A percentile compares a stretch with the other conserved stretches of the same genome.
Conservation (phyloP, 2,888 invertebrate species). For the Kryphioiulus occultus region DNA sequence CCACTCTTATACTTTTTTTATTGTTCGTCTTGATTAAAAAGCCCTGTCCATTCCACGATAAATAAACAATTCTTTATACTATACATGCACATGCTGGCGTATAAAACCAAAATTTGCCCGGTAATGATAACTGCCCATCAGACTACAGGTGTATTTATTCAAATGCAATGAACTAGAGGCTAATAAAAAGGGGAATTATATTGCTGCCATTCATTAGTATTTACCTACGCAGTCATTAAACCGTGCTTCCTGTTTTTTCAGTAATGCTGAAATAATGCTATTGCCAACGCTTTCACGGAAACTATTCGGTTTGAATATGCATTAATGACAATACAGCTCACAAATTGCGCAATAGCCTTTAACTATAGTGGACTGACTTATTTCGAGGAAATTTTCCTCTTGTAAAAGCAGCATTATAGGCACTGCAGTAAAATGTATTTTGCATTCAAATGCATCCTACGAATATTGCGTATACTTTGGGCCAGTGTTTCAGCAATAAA, state of each 20-base stretch:
- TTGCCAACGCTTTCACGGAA: not conserved
- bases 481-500: not conserved
- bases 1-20: no score
- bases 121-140: not conserved
- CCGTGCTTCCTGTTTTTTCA: not conserved
- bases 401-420: not conserved
- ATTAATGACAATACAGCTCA: not conserved
- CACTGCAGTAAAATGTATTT: not conserved
- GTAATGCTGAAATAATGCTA: not conserved
- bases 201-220: not conserved
- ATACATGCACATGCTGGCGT: no score
- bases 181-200: conserved; percentile 17
- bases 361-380: not conserved
- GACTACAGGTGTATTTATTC: not conserved
- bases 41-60: no score
- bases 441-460: conserved; percentile 10
- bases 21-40: no score
- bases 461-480: not conserved
- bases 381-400: not conserved
- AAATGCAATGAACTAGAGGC: not conserved
- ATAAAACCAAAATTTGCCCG: not conserved
- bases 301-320: not conserved
- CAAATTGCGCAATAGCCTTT: not conserved
- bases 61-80: no score
- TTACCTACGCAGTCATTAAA: not conserved